Evolutionary conservation across 2,113 vertebrate genomes (phyloP), one percentile per base, ranked within the genome.

Genomic region (Onychorhynchus coronatus): DNA sequence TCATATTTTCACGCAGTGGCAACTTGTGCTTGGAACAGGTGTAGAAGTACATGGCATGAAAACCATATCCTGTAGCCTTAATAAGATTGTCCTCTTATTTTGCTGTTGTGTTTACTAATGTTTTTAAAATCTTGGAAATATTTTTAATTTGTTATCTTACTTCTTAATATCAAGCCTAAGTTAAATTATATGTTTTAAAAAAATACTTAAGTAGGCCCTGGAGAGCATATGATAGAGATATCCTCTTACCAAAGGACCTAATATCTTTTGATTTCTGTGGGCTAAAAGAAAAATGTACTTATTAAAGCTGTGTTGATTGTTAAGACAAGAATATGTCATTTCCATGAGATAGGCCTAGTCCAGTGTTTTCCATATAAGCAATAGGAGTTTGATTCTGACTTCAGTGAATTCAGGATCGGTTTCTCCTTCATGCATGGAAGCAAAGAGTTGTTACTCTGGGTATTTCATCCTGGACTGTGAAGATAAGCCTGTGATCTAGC

Each of bases 1-100:
- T n/a, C 1, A 3, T 61, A 14, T 9, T 12, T 27, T 47, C 18
- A 46, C 0, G 0, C 9, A 52, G 6, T 12, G 4, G 14, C 53
- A 84, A 18, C 21, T 55, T 62, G 16, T 31, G 6, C 42, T 80
- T 58, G 46, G 33, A 23, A 49, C 9, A 30, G 18, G 6, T 46
- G 8, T 80, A 39, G 55, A 53, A 83, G 35, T 12, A 25, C 7
- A 20, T 24, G 49, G 14, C 3, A 3, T 39, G 28, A 52, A 92
- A 90, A 30, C 3, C 6, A 20, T n/a, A 35, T 77, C 55, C 47
- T 12, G 27, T 88, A 68, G 24, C 11, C 31, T 81, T 86, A 49
- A 76, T 56, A 15, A 44, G 25, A 13, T 16, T 67, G 28, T 44
- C 17, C 5, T 65, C 17, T 80, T 76, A 62, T 63, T 90, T 88